These are phyloP conservation scores for Eulemur albifrons DNA, from an alignment of 2,797 vertebrate species.

Conservation along the genomic window DNA sequence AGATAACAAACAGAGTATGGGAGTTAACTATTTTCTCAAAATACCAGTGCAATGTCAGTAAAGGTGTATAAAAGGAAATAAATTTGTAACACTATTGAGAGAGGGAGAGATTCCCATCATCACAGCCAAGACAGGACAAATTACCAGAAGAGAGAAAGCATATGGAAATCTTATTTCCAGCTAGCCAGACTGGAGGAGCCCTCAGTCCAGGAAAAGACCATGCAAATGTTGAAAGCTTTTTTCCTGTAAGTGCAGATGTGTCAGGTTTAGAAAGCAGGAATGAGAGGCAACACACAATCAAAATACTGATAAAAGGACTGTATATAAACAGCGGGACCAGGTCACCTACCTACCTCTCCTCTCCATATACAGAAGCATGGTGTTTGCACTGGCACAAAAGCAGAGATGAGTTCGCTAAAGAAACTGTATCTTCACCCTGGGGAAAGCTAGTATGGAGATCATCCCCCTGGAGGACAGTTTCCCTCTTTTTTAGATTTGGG, in stretches of 20 bases:
- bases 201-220: background rate
- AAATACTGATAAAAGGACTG: background rate
- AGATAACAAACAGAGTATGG: background rate
- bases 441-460: background rate
- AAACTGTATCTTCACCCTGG: background rate
- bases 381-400: background rate
- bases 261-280: background rate
- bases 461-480: background rate
- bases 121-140: background rate
- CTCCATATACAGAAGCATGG: background rate
- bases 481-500: background rate
- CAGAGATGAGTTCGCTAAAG: background rate
- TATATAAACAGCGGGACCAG: background rate
- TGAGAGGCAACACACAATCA: background rate
- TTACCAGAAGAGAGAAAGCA: background rate
- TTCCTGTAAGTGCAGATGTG: background rate
- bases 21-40: slow-evolving; percentile 18
- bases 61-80: background rate
- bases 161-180: background rate
- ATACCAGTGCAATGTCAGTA: background rate
- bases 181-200: background rate
- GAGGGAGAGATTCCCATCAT: background rate
- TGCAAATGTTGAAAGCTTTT: background rate
- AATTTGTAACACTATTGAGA: background rate
- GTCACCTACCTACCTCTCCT: background rate